Evolutionary conservation across 1,140 invertebrate species (phyloP), one percentile per base, ranked within the genome.

Genomic region (Sycophila sp.): DNA sequence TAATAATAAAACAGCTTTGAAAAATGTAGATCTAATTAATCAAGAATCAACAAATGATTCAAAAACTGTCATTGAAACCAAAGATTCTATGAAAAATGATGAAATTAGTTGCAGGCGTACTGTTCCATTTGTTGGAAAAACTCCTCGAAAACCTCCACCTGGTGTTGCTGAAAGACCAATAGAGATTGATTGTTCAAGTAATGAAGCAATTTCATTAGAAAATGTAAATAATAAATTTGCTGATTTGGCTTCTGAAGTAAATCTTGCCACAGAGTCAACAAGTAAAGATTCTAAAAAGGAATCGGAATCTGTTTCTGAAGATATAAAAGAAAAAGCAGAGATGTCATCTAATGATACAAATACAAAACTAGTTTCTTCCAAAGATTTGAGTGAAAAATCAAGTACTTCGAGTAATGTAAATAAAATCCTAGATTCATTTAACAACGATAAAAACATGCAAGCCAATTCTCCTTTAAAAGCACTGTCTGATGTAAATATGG

Each of bases 101-200:
- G 32, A 40, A 34, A 8, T 13, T 28, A 64, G 17, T 64, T 64
- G 59, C 30, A 55, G 49, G 4, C 60, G 68, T 42, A 47, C 22
- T 56, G 6, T 58, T 10, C 68, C 68, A 56, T 64, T 70, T 70
- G 13, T 26, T 47, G 59, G 59, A 17, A 63, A 64, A 64, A 36
- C 1, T 24, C 17, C 24, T 11, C 13, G 36, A 36, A 58, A 64
- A 36, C 4, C 5, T 26, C 1, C 6, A 45, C 1, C 10, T 45
- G 15, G 19, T 38, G 8, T 38, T 28, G 17, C 28, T 45, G 49
- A 47, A 45, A 28, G 5, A 38, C 19, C 8, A 8, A 56, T n/a
- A 36, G 38, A 42, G 38, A 38, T 28, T 15, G 40, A 42, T 63
- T 53, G 24, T 40, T 22, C 30, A 40, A 34, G 10, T 28, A 55